These are phyloP conservation scores for Neodiprion virginianus DNA, from an alignment of 1,140 invertebrate species.

Conservation along the genomic window DNA sequence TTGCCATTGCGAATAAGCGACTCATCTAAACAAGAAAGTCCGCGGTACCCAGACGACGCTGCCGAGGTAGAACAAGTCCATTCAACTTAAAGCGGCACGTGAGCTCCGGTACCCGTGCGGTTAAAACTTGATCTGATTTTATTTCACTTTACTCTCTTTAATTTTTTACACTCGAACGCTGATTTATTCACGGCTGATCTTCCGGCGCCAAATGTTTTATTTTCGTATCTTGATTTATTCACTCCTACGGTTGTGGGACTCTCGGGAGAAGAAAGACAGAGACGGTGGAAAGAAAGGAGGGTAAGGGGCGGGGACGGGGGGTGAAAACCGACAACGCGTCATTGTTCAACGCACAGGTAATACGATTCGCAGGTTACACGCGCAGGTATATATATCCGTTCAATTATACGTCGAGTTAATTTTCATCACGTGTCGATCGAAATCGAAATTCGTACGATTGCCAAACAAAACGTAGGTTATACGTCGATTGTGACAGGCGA, in stretches of 20 bases:
- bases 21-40: neutral
- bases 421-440: neutral
- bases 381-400: neutral
- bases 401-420: neutral
- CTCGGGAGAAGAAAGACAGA: too few species aligned
- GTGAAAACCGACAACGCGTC: too few species aligned
- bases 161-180: neutral
- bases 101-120: neutral
- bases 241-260: neutral
- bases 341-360: too few species aligned
- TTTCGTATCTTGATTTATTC: neutral
- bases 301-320: too few species aligned
- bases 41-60: too few species aligned
- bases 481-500: neutral
- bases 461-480: neutral
- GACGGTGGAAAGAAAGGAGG: too few species aligned
- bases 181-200: constrained; percentile 5
- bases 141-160: neutral
- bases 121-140: neutral
- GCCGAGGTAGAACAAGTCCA: too few species aligned
- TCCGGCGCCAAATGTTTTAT: neutral
- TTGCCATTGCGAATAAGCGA: neutral
- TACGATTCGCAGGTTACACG: too few species aligned
- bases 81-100: neutral
- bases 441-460: constrained; percentile 1